A percentile compares a stretch with the other conserved stretches of the same genome.
Conservation (phyloP, 2,113 vertebrate species). For the Zosterops lateralis region DNA sequence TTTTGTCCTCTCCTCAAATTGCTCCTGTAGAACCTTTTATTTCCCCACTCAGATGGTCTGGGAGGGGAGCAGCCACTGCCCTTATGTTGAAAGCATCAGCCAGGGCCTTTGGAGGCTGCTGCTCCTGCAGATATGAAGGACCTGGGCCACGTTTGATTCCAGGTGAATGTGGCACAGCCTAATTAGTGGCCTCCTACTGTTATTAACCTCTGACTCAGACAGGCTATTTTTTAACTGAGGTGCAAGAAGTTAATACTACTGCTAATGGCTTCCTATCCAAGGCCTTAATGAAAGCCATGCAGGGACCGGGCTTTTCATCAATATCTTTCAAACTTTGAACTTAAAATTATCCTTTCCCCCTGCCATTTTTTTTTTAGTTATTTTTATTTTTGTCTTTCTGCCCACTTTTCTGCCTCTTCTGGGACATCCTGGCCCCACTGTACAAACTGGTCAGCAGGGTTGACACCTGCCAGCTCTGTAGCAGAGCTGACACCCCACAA, state of each 20-base stretch:
- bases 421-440: not conserved
- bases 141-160: constrained; percentile 54
- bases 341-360: not conserved
- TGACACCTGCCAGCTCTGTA: not conserved
- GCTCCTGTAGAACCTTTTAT: not conserved
- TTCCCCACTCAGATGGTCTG: constrained; percentile 49
- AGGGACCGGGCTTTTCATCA: constrained; percentile 64
- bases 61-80: constrained; percentile 7
- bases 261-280: constrained; percentile 63
- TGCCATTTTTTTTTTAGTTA: not conserved
- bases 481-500: accelerated
- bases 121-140: constrained; percentile 52
- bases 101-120: constrained; percentile 45
- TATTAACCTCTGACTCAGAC: constrained; percentile 77
- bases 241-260: constrained; percentile 71
- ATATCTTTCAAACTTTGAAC: constrained; percentile 70
- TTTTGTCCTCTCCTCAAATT: not conserved
- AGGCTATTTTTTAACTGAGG: constrained; percentile 72
- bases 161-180: constrained; percentile 10
- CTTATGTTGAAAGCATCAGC: constrained; percentile 48
- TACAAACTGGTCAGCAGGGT: not conserved
- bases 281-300: constrained; percentile 64
- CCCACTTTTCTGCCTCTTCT: not conserved
- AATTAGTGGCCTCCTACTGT: constrained; percentile 69
- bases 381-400: not conserved